Base-by-base conservation (phyloP, 2,113 vertebrate species). In the Pongo pygmaeus region DNA sequence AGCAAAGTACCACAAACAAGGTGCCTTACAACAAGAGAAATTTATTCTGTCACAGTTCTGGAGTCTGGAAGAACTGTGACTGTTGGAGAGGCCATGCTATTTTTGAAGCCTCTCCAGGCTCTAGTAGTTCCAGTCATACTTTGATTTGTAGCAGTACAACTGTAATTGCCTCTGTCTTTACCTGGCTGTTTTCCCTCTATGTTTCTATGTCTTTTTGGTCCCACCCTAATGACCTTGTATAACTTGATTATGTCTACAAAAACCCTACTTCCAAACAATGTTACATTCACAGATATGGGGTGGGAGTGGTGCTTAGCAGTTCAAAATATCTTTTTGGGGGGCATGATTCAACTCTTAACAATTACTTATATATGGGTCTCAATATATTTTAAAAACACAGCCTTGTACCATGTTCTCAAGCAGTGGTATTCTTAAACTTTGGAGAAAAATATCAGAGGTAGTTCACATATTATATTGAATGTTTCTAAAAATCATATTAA, bases 41-140 rank as follows among this genome's bases (percentile, higher is more conserved):
- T 38, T 8, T 8, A 50, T 79, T 64, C 46, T 61, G 5, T n/a
- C 22, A 57, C 14, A 22, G 6, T 93, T 64, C 35, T 52, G 18
- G 43, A 77, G 35, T 11, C 17, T 50, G 23, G 81, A 67, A 50
- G 27, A 48, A 79, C 61, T 64, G 7, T 52, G 48, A 32, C 23
- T 38, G n/a, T 12, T 23, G 7, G 7, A 14, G 13, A 11, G 20
- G 10, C 5, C 10, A 35, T 4, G 10, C 0, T 25, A 23, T 7
- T n/a, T 74, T 38, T 5, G 6, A 43, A 43, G 10, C 23, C 59
- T 61, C 18, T 43, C 20, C 9, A 86, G 25, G 16, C 75, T 78
- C 40, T 69, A 64, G 22, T 22, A 25, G 13, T 25, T 5, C 1
- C 7, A 27, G 35, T 3, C 4, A 11, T 70, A 69, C 50, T 10